phyloP scores from a whole-genome alignment of 2,113 vertebrate genomes.

The Corythoichthys haematopterus region DNA sequence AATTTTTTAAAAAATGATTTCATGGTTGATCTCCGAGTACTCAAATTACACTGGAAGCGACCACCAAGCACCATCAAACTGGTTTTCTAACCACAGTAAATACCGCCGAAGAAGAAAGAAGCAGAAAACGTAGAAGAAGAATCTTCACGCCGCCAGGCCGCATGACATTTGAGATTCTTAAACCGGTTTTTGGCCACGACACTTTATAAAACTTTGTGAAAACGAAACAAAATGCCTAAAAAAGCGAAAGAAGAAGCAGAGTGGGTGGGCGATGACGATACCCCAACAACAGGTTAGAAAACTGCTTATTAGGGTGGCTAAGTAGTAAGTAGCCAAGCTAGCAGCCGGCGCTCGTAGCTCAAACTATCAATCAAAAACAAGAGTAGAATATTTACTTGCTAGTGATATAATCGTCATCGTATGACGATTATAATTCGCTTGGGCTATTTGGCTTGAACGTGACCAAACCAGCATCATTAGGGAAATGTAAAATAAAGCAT shows the following conservation, averaged over 20 bases:
- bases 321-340: conserved; percentile 11
- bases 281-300: conserved; percentile 45
- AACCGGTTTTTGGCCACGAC: background rate
- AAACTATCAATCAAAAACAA: background rate
- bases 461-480: background rate
- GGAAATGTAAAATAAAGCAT: background rate
- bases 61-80: background rate
- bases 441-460: background rate
- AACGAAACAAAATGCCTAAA: conserved; percentile 61
- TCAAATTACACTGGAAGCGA: conserved; percentile 6
- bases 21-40: background rate
- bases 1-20: no score
- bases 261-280: conserved; percentile 68
- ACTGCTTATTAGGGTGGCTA: conserved; percentile 6
- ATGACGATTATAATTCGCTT: background rate
- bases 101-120: background rate
- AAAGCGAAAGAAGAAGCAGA: conserved; percentile 68
- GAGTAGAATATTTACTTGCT: no score
- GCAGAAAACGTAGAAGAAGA: background rate
- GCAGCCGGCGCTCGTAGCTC: background rate
- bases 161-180: conserved; percentile 30
- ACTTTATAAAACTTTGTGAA: background rate
- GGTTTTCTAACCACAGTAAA: background rate
- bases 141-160: conserved; percentile 23
- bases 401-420: background rate